A percentile compares a stretch with the other conserved stretches of the same genome.
Evolutionary conservation across 2,888 invertebrate species (phyloP).

Genomic region (Eilema depressum): DNA sequence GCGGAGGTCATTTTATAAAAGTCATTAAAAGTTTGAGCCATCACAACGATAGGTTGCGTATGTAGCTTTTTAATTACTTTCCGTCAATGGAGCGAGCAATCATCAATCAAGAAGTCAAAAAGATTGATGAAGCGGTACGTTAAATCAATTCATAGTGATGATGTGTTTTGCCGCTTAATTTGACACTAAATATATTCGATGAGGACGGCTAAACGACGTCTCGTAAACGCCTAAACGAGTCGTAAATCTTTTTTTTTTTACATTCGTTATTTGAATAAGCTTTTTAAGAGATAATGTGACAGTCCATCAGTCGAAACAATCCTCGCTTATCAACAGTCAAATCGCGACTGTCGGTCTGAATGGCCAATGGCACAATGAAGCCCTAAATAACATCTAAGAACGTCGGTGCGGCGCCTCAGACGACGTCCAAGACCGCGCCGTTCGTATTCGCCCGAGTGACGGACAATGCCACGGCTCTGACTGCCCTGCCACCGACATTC

Average conservation of each 20-base stretch:
- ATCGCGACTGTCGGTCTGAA: conserved; percentile 72
- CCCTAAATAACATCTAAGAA: conserved; percentile 80
- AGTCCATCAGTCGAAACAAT: conserved; percentile 79
- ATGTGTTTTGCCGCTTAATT: conserved; percentile 80
- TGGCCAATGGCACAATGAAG: conserved; percentile 83
- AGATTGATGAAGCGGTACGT: conserved; percentile 80
- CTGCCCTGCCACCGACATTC: conserved; percentile 71
- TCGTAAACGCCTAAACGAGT: conserved; percentile 43
- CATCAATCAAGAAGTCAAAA: conserved; percentile 83
- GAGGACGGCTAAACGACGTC: conserved; percentile 49
- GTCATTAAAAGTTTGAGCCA: conserved; percentile 51
- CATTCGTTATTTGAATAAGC: conserved; percentile 51
- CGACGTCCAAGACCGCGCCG: conserved; percentile 68
- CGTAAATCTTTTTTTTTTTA: conserved; percentile 45
- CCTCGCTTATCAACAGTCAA: conserved; percentile 76
- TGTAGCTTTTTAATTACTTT: conserved; percentile 81
- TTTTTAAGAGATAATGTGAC: conserved; percentile 72
- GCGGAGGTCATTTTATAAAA: conserved; percentile 10
- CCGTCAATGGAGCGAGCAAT: conserved; percentile 74
- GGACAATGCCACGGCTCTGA: conserved; percentile 78
- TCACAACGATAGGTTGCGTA: conserved; percentile 63
- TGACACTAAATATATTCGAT: conserved; percentile 80
- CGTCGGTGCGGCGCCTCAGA: conserved; percentile 81
- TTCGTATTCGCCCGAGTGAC: conserved; percentile 69
- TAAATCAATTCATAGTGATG: conserved; percentile 81